Evolutionary conservation across 2,888 invertebrate species (phyloP).

Genomic region (Nephrotoma guestfalica): DNA sequence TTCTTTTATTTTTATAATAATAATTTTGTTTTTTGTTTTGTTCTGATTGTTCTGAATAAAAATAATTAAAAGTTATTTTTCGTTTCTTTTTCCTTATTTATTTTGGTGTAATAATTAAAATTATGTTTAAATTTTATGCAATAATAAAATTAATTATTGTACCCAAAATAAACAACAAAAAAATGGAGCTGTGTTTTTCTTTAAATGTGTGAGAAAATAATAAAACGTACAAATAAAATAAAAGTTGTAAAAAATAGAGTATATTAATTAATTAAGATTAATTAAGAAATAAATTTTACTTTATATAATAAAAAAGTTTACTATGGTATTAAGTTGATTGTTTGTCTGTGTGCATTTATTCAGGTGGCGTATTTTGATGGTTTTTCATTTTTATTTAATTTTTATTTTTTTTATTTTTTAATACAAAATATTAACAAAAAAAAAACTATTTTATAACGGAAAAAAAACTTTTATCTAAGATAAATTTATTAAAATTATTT

Average conservation of each 20-base stretch:
- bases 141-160: neutral
- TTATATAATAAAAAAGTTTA: neutral
- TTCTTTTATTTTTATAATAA: neutral
- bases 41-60: slow-evolving; percentile 1
- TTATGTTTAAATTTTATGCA: neutral
- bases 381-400: slow-evolving; percentile 2
- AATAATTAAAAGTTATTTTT: neutral
- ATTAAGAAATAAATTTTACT: neutral
- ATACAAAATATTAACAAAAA: neutral
- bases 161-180: neutral
- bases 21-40: slow-evolving; percentile 1
- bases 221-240: neutral
- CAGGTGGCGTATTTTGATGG: slow-evolving; percentile 14
- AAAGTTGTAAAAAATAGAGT: neutral
- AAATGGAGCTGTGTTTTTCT: neutral
- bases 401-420: neutral
- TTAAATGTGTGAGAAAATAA: neutral
- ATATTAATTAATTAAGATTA: neutral
- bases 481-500: neutral
- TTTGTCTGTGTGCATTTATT: slow-evolving; percentile 20
- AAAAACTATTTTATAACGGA: neutral
- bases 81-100: neutral
- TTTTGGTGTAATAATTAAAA: neutral
- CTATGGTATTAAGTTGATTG: slow-evolving; percentile 12
- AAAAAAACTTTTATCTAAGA: neutral